A percentile compares a stretch with the other conserved stretches of the same genome.
These are phyloP conservation scores for Caerostris darwini DNA, from an alignment of 1,140 invertebrate genomes.

Conservation along the genomic window DNA sequence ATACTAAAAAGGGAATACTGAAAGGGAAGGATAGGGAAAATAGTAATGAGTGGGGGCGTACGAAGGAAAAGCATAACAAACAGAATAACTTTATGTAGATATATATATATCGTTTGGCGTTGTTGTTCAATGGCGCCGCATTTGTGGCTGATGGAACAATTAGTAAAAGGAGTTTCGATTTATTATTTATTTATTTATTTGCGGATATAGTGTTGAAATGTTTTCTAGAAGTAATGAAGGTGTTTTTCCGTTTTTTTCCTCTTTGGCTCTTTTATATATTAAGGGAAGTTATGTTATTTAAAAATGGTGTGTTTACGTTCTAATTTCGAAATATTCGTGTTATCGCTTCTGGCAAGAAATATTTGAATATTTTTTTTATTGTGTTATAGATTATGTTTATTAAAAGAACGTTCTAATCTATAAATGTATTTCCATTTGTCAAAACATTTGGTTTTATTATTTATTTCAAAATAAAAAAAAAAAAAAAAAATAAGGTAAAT, in stretches of 20 bases:
- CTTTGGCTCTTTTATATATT: neutral
- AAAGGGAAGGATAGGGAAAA: neutral
- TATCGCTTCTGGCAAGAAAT: neutral
- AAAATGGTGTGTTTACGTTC: conserved; percentile 39
- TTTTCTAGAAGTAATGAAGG: conserved; percentile 21
- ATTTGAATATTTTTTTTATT: neutral
- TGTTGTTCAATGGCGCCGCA: neutral
- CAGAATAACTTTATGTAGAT: neutral
- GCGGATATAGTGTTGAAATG: neutral
- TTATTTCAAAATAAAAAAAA: too few relatives aligned
- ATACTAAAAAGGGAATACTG: conserved; percentile 15
- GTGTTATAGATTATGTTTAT: neutral
- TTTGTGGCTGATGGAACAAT: conserved; percentile 61
- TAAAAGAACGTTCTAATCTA: neutral
- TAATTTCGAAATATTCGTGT: conserved; percentile 7
- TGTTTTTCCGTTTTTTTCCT: neutral
- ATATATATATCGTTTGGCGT: neutral
- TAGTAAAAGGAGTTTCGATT: conserved; percentile 4
- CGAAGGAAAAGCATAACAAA: conserved; percentile 37
- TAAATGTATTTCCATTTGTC: too few relatives aligned
- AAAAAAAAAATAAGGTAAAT: too few relatives aligned
- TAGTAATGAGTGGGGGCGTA: conserved; percentile 37
- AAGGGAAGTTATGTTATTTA: conserved; percentile 6
- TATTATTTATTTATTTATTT: conserved; percentile 6
- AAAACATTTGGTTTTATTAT: too few relatives aligned